Percentiles rank a stretch among this genome's conserved stretches.
phyloP scores from a whole-genome alignment of 1,140 invertebrate genomes.

The Solen grandis region DNA sequence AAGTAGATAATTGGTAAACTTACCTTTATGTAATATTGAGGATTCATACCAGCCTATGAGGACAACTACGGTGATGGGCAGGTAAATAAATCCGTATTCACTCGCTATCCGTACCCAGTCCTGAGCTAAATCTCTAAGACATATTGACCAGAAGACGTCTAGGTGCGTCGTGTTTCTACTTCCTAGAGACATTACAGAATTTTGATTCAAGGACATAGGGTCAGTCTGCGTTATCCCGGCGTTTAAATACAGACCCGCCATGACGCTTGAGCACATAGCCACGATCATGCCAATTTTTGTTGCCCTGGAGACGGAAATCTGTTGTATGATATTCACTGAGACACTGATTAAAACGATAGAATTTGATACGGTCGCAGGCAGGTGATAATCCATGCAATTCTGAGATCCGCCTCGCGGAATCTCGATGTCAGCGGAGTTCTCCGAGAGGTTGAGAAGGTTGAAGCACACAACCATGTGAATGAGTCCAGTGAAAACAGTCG shows the following conservation, averaged over 20 bases:
- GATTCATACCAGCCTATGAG: conserved; percentile 1
- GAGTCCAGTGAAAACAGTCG: conserved; percentile 16
- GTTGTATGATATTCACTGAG: background rate
- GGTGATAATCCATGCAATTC: conserved; percentile 1
- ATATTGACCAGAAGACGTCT: conserved; percentile 38
- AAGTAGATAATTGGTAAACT: background rate
- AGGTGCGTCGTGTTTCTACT: background rate
- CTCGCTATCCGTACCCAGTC: background rate
- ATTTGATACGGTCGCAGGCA: conserved; percentile 22
- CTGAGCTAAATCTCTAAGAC: background rate
- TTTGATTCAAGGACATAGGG: background rate
- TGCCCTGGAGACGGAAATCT: background rate
- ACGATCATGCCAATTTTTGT: background rate
- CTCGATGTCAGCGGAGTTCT: background rate
- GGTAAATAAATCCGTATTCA: conserved; percentile 37
- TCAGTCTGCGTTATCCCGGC: background rate
- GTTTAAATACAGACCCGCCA: background rate
- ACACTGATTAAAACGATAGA: background rate
- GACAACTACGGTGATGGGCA: conserved; percentile 11
- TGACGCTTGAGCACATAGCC: background rate
- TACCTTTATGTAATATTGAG: conserved; percentile 8
- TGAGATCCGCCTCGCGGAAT: background rate
- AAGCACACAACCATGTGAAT: conserved; percentile 16
- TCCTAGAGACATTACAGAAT: conserved; percentile 5
- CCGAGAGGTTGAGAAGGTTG: conserved; percentile 3